Conservation (phyloP, 1,140 invertebrate genomes). For the Drosophila gunungcola region DNA sequence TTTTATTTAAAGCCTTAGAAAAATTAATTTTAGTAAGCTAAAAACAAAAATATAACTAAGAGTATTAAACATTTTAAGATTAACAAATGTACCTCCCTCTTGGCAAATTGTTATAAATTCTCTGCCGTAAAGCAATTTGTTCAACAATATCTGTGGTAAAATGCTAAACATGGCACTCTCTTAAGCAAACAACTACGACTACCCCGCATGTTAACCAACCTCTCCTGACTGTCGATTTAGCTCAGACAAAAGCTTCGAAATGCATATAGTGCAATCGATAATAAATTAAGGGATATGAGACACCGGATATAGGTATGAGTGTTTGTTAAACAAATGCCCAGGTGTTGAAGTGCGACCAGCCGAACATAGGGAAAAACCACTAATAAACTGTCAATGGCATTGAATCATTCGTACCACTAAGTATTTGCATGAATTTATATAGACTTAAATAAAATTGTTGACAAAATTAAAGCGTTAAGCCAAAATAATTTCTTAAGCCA, state of each 20-base stretch:
- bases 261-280: slow-evolving; percentile 39
- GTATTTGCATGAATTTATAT: slow-evolving; percentile 16
- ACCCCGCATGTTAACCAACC: not conserved
- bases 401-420: not conserved
- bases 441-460: not conserved
- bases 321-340: slow-evolving; percentile 10
- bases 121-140: slow-evolving; percentile 38
- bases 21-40: no score
- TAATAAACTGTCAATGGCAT: not conserved
- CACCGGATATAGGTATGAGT: slow-evolving; percentile 6
- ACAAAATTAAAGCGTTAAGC: slow-evolving; percentile 5
- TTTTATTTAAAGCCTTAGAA: no score
- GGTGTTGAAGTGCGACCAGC: slow-evolving; percentile 56
- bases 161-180: slow-evolving; percentile 51
- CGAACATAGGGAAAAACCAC: slow-evolving; percentile 14
- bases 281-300: not conserved
- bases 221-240: slow-evolving; percentile 36
- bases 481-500: no score
- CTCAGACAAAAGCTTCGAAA: slow-evolving; percentile 23
- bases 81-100: not conserved
- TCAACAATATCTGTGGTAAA: slow-evolving; percentile 35
- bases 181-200: slow-evolving; percentile 34
- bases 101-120: slow-evolving; percentile 21
- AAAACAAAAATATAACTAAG: no score
- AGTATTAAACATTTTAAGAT: no score